Evolutionary conservation across 2,113 vertebrate genomes (phyloP), one percentile per base, ranked within the genome.

Genomic region (Bubo blakistoni): DNA sequence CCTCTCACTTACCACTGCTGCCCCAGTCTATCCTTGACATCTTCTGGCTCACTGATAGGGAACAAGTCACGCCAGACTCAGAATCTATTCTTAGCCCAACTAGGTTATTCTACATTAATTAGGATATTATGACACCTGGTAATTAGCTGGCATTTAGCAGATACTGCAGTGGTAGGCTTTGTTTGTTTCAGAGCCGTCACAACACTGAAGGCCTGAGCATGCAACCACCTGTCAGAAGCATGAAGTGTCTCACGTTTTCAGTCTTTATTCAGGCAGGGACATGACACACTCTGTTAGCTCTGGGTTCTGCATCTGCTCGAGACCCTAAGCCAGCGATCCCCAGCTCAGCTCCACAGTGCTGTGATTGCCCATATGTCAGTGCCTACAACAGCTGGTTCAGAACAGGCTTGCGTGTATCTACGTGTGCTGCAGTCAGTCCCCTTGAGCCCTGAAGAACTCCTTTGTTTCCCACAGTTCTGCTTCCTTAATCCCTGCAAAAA

Each of bases 91-190:
- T 88, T 27, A 92, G 74, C 8, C n/a, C 15, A 93, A 61, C 1
- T 6, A 88, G 49, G 34, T 52, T 85, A 82, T 36, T 86, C 54
- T 49, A 7, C 5, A 24, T 57, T 81, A 90, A 90, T 65, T 57
- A 88, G 36, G 38, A 25, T 27, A 86, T 49, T 58, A 57, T 10
- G 42, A 63, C 76, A 83, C 15, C 30, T 26, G 59, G 17, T 46
- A 89, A 78, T 84, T 42, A 85, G 47, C 73, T 54, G 40, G 54
- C 42, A 70, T 57, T 86, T 66, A 80, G 55, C 67, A 94, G 88
- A 57, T 25, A 62, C 42, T 52, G 34, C 44, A 71, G 69, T 4
- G 26, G 51, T 13, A 38, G 7, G 46, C 32, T 92, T 46, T 78
- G 30, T 34, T 63, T 25, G 15, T 74, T 71, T 54, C 65, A 87